Evolutionary conservation across 2,113 vertebrate genomes (phyloP).

Genomic region (Phrynosoma blainvillii): DNA sequence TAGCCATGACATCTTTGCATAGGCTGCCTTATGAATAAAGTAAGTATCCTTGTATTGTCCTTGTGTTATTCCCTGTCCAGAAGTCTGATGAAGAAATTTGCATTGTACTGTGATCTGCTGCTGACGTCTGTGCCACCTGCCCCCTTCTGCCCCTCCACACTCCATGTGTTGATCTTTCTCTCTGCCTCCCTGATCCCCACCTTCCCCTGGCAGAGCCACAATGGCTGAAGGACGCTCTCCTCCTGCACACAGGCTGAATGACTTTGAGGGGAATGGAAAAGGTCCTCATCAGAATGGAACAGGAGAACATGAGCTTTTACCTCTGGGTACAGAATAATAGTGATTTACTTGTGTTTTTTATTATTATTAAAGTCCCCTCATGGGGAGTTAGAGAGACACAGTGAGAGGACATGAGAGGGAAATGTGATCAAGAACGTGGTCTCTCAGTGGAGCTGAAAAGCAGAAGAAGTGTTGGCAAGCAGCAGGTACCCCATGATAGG

Average conservation of each 20-base stretch:
- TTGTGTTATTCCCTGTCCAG: not conserved
- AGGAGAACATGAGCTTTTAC: slow-evolving; percentile 26
- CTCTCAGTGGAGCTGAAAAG: not conserved
- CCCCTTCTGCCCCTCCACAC: not conserved
- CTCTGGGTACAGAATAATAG: not conserved
- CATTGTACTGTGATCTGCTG: not conserved
- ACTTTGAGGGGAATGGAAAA: slow-evolving; percentile 1
- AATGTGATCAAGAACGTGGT: not conserved
- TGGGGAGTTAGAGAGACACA: not conserved
- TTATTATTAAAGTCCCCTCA: not conserved
- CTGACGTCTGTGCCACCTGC: not conserved
- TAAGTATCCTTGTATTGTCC: not conserved
- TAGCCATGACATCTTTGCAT: not conserved
- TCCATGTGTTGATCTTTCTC: not conserved
- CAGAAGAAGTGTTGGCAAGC: not conserved
- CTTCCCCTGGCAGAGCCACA: not conserved
- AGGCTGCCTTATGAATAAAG: not conserved
- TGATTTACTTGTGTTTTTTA: not conserved
- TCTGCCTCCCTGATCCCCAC: not conserved
- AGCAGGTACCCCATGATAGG: not conserved
- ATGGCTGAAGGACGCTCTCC: not conserved
- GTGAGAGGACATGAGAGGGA: not conserved
- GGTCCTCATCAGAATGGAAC: slow-evolving; percentile 23
- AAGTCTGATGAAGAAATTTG: not conserved
- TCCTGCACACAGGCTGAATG: not conserved